phyloP scores from a whole-genome alignment of 2,113 vertebrate species.

The Amazona vittata region DNA sequence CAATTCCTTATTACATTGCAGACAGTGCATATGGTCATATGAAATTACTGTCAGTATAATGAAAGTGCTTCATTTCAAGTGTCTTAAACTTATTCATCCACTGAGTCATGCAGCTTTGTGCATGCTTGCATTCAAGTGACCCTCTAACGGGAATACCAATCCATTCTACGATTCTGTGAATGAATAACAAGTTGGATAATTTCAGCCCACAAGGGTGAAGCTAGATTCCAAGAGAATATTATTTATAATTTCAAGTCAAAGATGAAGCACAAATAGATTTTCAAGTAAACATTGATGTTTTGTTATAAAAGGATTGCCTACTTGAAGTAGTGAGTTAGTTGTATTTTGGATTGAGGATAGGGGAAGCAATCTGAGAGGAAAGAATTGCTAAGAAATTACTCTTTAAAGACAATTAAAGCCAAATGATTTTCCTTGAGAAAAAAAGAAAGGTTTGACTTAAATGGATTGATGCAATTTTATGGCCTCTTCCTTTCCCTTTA shows the following conservation, averaged over 20 bases:
- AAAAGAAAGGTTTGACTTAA: background rate
- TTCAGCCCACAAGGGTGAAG: background rate
- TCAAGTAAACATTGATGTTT: background rate
- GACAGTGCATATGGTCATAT: background rate
- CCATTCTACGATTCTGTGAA: background rate
- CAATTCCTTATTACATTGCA: background rate
- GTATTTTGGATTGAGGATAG: background rate
- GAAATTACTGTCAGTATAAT: background rate
- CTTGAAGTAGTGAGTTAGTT: background rate
- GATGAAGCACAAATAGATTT: background rate
- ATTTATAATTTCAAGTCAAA: background rate
- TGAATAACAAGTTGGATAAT: background rate
- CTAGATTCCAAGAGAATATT: background rate
- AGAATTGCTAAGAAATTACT: background rate
- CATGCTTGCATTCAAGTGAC: background rate
- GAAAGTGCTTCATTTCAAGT: constrained; percentile 8
- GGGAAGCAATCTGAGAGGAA: background rate
- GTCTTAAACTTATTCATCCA: background rate
- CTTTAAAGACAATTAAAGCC: background rate
- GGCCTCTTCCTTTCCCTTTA: background rate
- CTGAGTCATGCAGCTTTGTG: background rate
- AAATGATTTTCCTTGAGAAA: background rate
- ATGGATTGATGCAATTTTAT: background rate
- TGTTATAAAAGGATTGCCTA: background rate
- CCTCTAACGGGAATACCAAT: background rate